Base-by-base conservation (phyloP, 2,888 invertebrate species). In the Aleiodes alternator region DNA sequence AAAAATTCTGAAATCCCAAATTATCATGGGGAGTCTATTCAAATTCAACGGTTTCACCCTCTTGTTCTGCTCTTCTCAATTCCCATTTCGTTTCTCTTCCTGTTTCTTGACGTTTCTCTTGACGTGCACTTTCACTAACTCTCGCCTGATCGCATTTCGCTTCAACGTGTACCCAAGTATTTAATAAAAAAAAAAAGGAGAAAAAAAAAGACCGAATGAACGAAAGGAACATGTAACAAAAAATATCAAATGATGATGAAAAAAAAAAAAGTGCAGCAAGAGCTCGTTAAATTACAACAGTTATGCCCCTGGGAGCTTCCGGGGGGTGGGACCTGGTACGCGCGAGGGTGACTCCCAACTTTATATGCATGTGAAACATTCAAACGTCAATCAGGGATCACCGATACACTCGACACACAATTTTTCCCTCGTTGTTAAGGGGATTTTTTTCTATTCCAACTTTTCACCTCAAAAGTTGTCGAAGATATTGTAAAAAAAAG, bases 71-170 rank as follows among this genome's bases (percentile, higher is more conserved):
- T 14, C 23, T 50, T 64, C 31, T 56, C 12, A 50, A 38, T n/a
- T 69, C 11, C 31, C 23, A 23, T 57, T 59, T 69, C 55, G 23
- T 48, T 43, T 23, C 72, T 72, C 69, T 48, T 48, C 43, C 16
- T 50, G 66, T 72, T 71, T 64, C 75, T 78, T 78, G 76, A 76
- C 76, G 73, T 78, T 69, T 55, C 66, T 14, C 29, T 16, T 59
- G 51, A 68, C 68, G 51, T 51, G 68, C 68, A 68, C 50, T 68
- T 68, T 34, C 51, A 68, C 43, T 9, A 43, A 43, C 64, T 64
- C 64, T 43, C 43, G 43, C n/a, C 14, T 68, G 66, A 68, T 68
- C 66, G 50, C 66, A 51, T 69, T 55, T 69, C 69, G 31, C 23
- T 69, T 6, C 31, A 69, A n/a, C 12, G n/a, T 7, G 64, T 11